A percentile compares a stretch with the other conserved stretches of the same genome.
These are phyloP conservation scores for Polyommatus icarus DNA, from an alignment of 2,888 invertebrate species.

Conservation along the genomic window DNA sequence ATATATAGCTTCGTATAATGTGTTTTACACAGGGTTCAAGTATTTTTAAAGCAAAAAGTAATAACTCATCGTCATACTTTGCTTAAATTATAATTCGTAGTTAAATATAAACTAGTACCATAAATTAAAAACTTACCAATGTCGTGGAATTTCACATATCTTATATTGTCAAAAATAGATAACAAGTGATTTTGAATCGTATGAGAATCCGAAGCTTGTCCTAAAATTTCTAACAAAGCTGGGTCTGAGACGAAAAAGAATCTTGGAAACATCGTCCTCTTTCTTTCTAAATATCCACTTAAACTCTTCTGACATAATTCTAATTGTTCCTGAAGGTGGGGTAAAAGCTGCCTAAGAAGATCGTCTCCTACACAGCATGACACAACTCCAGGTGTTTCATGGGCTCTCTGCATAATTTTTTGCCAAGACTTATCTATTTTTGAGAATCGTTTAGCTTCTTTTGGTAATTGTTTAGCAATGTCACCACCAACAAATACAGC, in stretches of 20 bases:
- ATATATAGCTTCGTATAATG: not conserved
- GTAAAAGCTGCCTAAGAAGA: conserved; percentile 92
- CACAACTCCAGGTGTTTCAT: conserved; percentile 97
- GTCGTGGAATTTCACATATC: conserved; percentile 96
- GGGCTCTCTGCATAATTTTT: conserved; percentile 97
- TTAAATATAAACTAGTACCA: too few relatives aligned
- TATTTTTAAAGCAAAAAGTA: too few relatives aligned
- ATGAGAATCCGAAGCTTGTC: conserved; percentile 96
- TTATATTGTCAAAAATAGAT: conserved; percentile 97
- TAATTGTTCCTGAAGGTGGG: conserved; percentile 96
- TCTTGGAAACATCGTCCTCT: conserved; percentile 95
- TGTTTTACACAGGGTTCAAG: too few relatives aligned
- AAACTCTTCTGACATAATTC: conserved; percentile 98
- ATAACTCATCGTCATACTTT: too few relatives aligned
- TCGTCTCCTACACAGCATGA: conserved; percentile 98
- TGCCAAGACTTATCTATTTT: conserved; percentile 99
- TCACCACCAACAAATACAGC: conserved; percentile 99
- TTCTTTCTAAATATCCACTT: conserved; percentile 95
- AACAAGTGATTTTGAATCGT: conserved; percentile 97
- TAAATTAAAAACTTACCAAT: conserved; percentile 68
- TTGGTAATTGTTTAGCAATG: conserved; percentile 98
- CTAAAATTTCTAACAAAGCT: conserved; percentile 92
- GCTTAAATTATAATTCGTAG: too few relatives aligned
- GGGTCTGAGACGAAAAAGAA: conserved; percentile 98
- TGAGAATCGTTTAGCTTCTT: conserved; percentile 95